A percentile compares a stretch with the other conserved stretches of the same genome.
Conservation (phyloP, 2,888 invertebrate species). For the Apoda limacodes region DNA sequence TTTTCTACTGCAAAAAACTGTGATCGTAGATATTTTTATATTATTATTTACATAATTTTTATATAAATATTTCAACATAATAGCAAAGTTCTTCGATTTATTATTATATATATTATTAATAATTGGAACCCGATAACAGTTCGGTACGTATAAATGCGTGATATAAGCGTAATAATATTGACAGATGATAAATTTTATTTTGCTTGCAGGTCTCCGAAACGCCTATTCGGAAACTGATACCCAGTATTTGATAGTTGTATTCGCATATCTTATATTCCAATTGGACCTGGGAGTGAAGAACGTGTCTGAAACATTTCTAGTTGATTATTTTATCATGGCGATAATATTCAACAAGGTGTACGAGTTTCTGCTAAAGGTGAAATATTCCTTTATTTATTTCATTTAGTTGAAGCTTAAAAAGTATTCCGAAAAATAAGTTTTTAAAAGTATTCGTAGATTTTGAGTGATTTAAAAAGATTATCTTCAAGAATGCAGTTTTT, state of each 20-base stretch:
- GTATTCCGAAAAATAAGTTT: not conserved
- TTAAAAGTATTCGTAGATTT: not conserved
- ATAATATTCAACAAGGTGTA: slow-evolving; percentile 90
- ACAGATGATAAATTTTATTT: too few species aligned
- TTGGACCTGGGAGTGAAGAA: slow-evolving; percentile 76
- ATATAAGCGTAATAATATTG: too few species aligned
- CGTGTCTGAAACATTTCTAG: slow-evolving; percentile 87
- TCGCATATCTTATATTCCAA: slow-evolving; percentile 90
- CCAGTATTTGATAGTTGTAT: slow-evolving; percentile 91
- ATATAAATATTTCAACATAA: too few species aligned
- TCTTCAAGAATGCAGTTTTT: too few species aligned
- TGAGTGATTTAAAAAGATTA: too few species aligned
- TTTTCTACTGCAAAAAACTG: not conserved
- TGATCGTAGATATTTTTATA: not conserved
- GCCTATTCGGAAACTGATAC: slow-evolving; percentile 92
- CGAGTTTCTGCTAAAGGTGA: slow-evolving; percentile 92
- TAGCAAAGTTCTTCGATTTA: too few species aligned
- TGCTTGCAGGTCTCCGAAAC: slow-evolving; percentile 84
- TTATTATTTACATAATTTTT: too few species aligned
- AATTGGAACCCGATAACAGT: too few species aligned
- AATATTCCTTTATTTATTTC: too few species aligned
- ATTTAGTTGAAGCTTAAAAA: not conserved
- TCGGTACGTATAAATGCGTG: too few species aligned
- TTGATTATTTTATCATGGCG: slow-evolving; percentile 93
- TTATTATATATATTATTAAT: too few species aligned